Evolutionary conservation across 2,797 vertebrate species (phyloP).

Genomic region (Bradypodion ventrale): DNA sequence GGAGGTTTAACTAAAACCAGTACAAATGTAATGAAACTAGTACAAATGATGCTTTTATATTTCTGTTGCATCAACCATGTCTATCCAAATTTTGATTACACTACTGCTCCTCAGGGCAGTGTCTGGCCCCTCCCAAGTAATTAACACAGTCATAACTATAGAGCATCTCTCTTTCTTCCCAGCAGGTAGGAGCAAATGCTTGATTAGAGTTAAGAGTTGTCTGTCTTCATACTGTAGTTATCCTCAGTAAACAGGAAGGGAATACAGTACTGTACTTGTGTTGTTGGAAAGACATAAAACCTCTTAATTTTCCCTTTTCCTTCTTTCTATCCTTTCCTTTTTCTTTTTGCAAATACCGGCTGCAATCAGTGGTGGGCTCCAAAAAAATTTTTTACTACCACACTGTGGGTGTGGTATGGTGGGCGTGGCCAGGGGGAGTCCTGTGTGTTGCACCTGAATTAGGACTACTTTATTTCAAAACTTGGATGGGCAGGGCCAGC

Average conservation of each 20-base stretch:
- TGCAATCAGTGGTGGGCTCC: too few relatives aligned
- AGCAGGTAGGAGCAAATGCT: constrained; percentile 23
- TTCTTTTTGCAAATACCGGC: constrained; percentile 39
- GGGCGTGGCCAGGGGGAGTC: too few relatives aligned
- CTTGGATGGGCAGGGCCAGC: too few relatives aligned
- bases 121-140: constrained; percentile 34
- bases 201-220: constrained; percentile 36
- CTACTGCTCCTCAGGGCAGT: constrained; percentile 18
- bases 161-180: constrained; percentile 24
- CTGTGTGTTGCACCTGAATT: too few relatives aligned
- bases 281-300: constrained; percentile 1
- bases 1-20: constrained; percentile 5
- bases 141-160: constrained; percentile 32
- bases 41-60: background rate
- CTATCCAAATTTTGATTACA: constrained; percentile 19
- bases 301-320: constrained; percentile 15
- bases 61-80: constrained; percentile 18
- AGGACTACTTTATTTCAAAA: too few relatives aligned
- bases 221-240: constrained; percentile 20
- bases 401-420: too few relatives aligned
- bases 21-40: constrained; percentile 1
- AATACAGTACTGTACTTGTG: constrained; percentile 22
- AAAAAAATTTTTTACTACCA: too few relatives aligned
- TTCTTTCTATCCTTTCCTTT: too few relatives aligned
- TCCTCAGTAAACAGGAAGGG: background rate